Conservation (phyloP, 2,888 invertebrate species). For the Drosophila mettleri region DNA sequence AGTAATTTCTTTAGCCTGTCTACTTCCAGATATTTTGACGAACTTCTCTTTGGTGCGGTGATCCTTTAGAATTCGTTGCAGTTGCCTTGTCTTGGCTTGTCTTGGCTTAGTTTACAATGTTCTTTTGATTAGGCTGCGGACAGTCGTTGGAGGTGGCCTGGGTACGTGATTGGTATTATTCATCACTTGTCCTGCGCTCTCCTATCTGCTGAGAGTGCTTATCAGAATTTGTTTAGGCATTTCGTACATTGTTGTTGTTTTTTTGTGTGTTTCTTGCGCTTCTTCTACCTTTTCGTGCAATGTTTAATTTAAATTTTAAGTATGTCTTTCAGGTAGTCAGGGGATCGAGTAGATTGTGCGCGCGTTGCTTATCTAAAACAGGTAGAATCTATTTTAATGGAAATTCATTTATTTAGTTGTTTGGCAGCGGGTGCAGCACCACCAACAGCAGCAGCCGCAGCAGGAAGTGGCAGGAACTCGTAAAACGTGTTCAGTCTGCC, state of each 20-base stretch:
- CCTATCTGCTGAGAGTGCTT: slow-evolving; percentile 58
- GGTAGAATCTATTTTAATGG: slow-evolving; percentile 63
- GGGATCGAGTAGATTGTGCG: slow-evolving; percentile 23
- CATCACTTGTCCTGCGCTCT: slow-evolving; percentile 70
- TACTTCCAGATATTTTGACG: slow-evolving; percentile 24
- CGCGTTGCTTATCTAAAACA: slow-evolving; percentile 62
- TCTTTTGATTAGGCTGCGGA: slow-evolving; percentile 68
- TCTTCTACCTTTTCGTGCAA: slow-evolving; percentile 25
- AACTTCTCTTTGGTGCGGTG: slow-evolving; percentile 35
- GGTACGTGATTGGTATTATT: slow-evolving; percentile 82
- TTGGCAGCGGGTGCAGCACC: slow-evolving; percentile 1
- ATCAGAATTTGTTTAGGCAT: slow-evolving; percentile 76
- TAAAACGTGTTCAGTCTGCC: slow-evolving; percentile 33
- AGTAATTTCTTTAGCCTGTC: not conserved
- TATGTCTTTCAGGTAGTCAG: slow-evolving; percentile 65
- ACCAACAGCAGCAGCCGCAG: slow-evolving; percentile 12
- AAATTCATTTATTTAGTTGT: slow-evolving; percentile 68
- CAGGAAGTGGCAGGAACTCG: slow-evolving; percentile 45
- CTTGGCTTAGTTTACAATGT: slow-evolving; percentile 76
- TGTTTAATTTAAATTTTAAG: slow-evolving; percentile 79
- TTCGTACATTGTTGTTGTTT: slow-evolving; percentile 15
- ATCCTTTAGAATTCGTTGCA: slow-evolving; percentile 68
- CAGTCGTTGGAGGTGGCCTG: slow-evolving; percentile 48
- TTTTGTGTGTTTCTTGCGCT: not conserved
- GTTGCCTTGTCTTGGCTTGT: slow-evolving; percentile 52